phyloP scores from a whole-genome alignment of 1,140 invertebrate species.

The Papilio xuthus region DNA sequence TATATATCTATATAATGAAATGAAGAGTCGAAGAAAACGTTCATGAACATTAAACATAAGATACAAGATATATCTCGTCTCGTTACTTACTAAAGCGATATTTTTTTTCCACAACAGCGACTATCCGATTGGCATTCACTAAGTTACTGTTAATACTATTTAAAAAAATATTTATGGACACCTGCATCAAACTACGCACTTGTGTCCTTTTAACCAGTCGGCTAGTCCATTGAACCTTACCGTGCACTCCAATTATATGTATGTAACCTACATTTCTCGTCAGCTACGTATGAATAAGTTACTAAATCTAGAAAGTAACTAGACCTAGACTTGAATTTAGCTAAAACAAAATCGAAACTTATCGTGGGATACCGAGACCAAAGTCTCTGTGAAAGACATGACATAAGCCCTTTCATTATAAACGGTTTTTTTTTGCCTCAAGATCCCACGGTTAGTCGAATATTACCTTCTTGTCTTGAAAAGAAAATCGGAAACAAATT shows the following conservation, averaged over 20 bases:
- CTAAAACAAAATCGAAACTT: background rate
- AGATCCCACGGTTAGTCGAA: too few species aligned
- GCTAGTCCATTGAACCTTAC: constrained; percentile 13
- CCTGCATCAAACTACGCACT: background rate
- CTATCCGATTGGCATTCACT: background rate
- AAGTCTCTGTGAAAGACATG: too few species aligned
- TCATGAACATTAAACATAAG: background rate
- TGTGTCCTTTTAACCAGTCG: background rate
- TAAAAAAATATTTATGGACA: background rate
- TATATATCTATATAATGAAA: constrained; percentile 2
- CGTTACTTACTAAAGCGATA: background rate
- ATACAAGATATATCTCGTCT: background rate
- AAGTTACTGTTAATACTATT: background rate
- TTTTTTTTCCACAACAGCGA: background rate
- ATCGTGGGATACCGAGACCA: too few species aligned
- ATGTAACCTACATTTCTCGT: background rate
- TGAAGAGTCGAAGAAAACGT: background rate
- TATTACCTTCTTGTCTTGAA: too few species aligned
- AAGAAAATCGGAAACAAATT: background rate
- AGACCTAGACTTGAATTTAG: background rate
- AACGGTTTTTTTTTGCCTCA: too few species aligned
- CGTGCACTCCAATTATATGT: background rate
- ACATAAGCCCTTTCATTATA: too few species aligned
- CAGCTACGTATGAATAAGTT: background rate
- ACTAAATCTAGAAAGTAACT: background rate